Evolutionary conservation across 2,797 vertebrate genomes (phyloP), one percentile per base, ranked within the genome.

Genomic region (Rousettus madagascariensis): DNA sequence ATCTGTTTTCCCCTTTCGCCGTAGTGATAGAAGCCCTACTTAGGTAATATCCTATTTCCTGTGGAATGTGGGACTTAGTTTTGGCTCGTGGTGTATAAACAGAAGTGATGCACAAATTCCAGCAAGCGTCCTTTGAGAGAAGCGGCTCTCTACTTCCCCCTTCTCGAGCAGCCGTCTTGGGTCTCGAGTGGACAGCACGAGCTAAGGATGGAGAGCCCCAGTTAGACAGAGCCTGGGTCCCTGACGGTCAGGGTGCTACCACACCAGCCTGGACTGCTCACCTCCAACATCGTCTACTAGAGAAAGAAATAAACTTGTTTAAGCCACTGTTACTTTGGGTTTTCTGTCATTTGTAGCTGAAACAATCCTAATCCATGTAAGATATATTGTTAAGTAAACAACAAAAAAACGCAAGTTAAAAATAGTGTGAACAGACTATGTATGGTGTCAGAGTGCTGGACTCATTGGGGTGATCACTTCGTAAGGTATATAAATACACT

Each of bases 261-360:
- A 0, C 6, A 15, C 19, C 38, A 59, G 36, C 22, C 65, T 12
- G 13, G 59, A 28, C 22, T 69, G 19, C 77, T 92, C 51, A 28
- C 53, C n/a, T 22, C 51, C 0, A 4, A 69, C 0, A 0, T 57
- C 77, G 59, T 46, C 94, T 86, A 41, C 57, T 61, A 75, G 51
- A 71, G 63, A 86, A 51, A 33, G 43, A 91, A 78, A 86, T 51
- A 8, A 78, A 79, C 13, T 15, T 4, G 15, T 28, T 38, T 33
- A 77, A 72, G 49, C 13, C 68, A 55, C 55, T 38, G 49, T 41
- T 63, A 55, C 66, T 77, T 90, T 59, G 41, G 28, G 41, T 46
- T 86, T 97, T 87, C 88, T 88, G 61, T 85, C 57, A 55, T 85
- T 61, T 49, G 55, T 30, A 72, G 74, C 22, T 68, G 26, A 95